phyloP scores from a whole-genome alignment of 1,140 invertebrate species.

The Elysia chlorotica region DNA sequence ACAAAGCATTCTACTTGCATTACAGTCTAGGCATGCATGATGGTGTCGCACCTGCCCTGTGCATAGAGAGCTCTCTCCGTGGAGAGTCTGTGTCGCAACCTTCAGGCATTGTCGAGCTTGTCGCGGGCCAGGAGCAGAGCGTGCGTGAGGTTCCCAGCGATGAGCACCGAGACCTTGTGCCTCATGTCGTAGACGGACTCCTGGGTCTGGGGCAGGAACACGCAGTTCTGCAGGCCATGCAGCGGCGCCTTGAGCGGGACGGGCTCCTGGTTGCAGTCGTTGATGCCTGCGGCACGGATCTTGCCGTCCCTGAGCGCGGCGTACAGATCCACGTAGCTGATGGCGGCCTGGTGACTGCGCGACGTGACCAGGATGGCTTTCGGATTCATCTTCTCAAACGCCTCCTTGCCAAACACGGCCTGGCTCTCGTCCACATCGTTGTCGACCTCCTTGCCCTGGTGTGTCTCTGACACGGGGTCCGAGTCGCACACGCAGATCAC shows the following conservation, averaged over 20 bases:
- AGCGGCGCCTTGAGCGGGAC: slow-evolving; percentile 35
- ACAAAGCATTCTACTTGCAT: too few relatives aligned
- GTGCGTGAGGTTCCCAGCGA: slow-evolving; percentile 27
- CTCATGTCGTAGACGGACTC: slow-evolving; percentile 29
- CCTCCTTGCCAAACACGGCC: slow-evolving; percentile 40
- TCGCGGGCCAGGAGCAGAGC: slow-evolving; percentile 5
- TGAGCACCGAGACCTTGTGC: slow-evolving; percentile 22
- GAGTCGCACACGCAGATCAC: slow-evolving; percentile 52
- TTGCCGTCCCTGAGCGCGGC: slow-evolving; percentile 50
- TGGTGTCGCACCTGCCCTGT: too few relatives aligned
- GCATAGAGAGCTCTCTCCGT: too few relatives aligned
- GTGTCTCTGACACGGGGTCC: too few relatives aligned
- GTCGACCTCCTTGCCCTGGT: too few relatives aligned
- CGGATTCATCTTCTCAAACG: slow-evolving; percentile 55
- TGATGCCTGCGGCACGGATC: slow-evolving; percentile 43
- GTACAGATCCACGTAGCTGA: slow-evolving; percentile 50
- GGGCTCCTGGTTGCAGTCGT: slow-evolving; percentile 44
- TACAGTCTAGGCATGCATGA: too few relatives aligned
- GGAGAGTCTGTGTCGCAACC: too few relatives aligned
- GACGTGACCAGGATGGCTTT: slow-evolving; percentile 60
- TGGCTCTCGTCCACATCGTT: slow-evolving; percentile 33
- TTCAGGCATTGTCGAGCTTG: too few relatives aligned
- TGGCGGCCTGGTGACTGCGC: slow-evolving; percentile 40
- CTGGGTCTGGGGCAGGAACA: slow-evolving; percentile 37
- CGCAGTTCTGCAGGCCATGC: slow-evolving; percentile 36